Evolutionary conservation across 2,888 invertebrate genomes (phyloP), one percentile per base, ranked within the genome.

Genomic region (Antitype chi): DNA sequence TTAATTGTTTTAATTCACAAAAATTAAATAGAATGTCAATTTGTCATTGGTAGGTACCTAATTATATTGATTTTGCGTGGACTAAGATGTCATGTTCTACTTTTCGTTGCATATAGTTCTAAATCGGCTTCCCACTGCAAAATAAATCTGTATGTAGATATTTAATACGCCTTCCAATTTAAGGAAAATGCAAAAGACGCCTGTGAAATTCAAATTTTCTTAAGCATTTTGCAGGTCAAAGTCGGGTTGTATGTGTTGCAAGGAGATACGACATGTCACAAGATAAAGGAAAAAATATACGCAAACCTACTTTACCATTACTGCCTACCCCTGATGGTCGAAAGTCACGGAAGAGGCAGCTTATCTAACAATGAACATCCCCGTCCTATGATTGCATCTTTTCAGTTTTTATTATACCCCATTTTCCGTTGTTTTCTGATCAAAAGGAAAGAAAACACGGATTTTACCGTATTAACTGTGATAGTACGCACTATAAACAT

Each of bases 331-430:
- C 15, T 66, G 25, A 78, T 66, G 80, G 53, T 15, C 9, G 7
- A 53, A 73, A 52, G 59, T 82, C 83, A 82, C 72, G 81, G 57
- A 70, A 81, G 62, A 73, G n/a, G 53, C 67, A 62, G 67, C 78
- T 81, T 81, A 81, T 74, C 73, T 63, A 28, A 67, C 70, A 83
- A 74, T 59, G 55, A 43, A 59, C 52, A 23, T 5, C 38, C 49
- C 38, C 70, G 8, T 49, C 43, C 23, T n/a, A 23, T 67, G 67
- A 73, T 70, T 67, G 28, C 59, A 81, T 82, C 69, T 73, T 55
- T 82, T 67, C 81, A 59, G 43, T 57, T 78, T 76, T 66, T 69
- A 67, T 67, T 43, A 52, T 13, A 28, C 11, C 7, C 15, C 20
- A 62, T 70, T 70, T 53, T 43, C 32, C 8, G 43, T 72, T 77